A percentile compares a stretch with the other conserved stretches of the same genome.
phyloP scores from a whole-genome alignment of 2,888 invertebrate species.

The Ochlodes sylvanus region DNA sequence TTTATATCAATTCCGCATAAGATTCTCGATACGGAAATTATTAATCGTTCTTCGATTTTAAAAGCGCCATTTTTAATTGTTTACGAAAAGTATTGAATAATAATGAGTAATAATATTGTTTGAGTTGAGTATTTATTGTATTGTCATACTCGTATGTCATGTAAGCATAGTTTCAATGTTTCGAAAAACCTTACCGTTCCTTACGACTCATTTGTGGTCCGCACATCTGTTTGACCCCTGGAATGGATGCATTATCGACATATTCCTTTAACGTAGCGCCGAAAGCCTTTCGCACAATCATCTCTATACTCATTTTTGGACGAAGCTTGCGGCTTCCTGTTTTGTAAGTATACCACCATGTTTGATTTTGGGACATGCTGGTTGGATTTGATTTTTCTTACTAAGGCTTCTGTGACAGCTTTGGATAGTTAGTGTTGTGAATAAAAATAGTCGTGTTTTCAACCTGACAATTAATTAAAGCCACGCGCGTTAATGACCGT shows the following conservation, averaged over 20 bases:
- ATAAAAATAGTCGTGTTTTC: slow-evolving; percentile 12
- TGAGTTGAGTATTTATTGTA: too few species aligned
- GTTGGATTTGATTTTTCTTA: background rate
- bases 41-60: too few species aligned
- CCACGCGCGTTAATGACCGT: slow-evolving; percentile 17
- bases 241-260: slow-evolving; percentile 55
- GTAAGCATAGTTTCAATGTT: too few species aligned
- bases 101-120: too few species aligned
- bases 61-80: too few species aligned
- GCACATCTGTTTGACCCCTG: slow-evolving; percentile 56
- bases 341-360: slow-evolving; percentile 57
- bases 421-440: background rate
- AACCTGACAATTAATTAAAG: slow-evolving; percentile 14
- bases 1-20: too few species aligned
- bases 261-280: slow-evolving; percentile 61
- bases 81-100: too few species aligned
- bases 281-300: slow-evolving; percentile 64
- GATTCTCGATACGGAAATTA: too few species aligned
- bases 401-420: too few species aligned
- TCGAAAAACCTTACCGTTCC: slow-evolving; percentile 51
- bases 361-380: slow-evolving; percentile 23
- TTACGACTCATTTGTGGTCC: slow-evolving; percentile 44
- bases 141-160: too few species aligned
- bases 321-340: slow-evolving; percentile 41
- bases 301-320: slow-evolving; percentile 54